Conservation (phyloP, 2,113 vertebrate genomes). For the Percina caprodes region DNA sequence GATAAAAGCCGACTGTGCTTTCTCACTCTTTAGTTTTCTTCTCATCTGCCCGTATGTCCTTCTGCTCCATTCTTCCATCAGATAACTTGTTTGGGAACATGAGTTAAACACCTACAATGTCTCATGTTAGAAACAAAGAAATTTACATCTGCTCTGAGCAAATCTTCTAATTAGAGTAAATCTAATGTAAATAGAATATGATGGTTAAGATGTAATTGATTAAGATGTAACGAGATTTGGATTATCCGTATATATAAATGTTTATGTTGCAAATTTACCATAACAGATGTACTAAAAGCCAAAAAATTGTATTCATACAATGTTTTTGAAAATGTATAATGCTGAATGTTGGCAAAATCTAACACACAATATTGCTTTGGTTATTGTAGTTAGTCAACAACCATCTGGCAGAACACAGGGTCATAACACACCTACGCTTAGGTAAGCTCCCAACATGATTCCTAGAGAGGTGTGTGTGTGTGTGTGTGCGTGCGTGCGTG, state of each 20-base stretch:
- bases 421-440: constrained; percentile 54
- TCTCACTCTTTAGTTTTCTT: constrained; percentile 39
- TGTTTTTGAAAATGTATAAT: not conserved
- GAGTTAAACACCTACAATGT: constrained; percentile 6
- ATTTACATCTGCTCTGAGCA: constrained; percentile 1
- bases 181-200: constrained; percentile 1
- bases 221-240: constrained; percentile 36
- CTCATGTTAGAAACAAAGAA: not conserved
- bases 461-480: not conserved
- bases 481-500: constrained; percentile 7
- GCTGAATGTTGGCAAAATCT: constrained; percentile 1
- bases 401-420: constrained; percentile 61
- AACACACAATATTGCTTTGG: not conserved
- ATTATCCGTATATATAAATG: not conserved
- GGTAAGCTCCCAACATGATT: constrained; percentile 40
- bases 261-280: constrained; percentile 27
- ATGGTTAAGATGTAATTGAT: constrained; percentile 6
- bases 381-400: constrained; percentile 32
- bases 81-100: constrained; percentile 11
- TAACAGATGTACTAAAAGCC: constrained; percentile 25
- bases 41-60: not conserved
- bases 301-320: not conserved
- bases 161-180: not conserved
- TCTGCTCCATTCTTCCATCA: constrained; percentile 9
- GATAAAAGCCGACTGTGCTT: constrained; percentile 28